Base-by-base conservation (phyloP, 2,888 invertebrate genomes). In the Spodoptera exigua region DNA sequence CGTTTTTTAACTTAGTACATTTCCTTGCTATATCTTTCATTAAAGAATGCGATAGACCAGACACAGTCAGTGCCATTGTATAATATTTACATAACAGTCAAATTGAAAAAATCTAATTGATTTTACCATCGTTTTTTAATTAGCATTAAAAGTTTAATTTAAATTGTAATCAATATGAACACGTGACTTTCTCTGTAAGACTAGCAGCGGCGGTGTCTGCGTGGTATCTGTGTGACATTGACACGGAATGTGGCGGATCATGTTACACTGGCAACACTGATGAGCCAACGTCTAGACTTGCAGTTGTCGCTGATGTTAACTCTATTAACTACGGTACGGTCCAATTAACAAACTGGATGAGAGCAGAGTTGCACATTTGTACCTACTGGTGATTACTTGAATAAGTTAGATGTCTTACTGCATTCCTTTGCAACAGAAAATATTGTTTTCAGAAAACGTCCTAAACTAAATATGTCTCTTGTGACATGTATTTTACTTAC, bases 231-330 rank as follows among this genome's bases (percentile, higher is more conserved):
- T 11, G 12, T 44, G 69, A 68, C 69, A 60, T 37, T 68, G 68
- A 52, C 59, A 40, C 41, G 47, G 35, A 66, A 40, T 35, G 65
- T 48, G 32, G 7, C 51, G 40, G 54, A 59, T 64, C 59, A n/a
- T 1, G 34, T 64, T 68, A 40, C 63, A 59, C 68, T 32, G 47
- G 48, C 34, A 58, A 45, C 18, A n/a, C 18, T 34, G 41, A 44
- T 62, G 49, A 63, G 17, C 40, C 40, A 34, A 52, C 27, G 59
- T 64, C 59, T 59, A 59, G 59, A 63, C 59, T 37, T 13, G 51
- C 44, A 39, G 14, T 11, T 62, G 62, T 16, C 52, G 34, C 39
- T 37, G 32, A 36, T 14, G 63, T 49, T 46, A 17, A 37, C 21
- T 46, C 43, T 32, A 54, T 47, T 63, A 58, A 54, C 32, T 43